These are phyloP conservation scores for Tricholaema leucomelas DNA, from an alignment of 2,113 vertebrate species.

Conservation along the genomic window DNA sequence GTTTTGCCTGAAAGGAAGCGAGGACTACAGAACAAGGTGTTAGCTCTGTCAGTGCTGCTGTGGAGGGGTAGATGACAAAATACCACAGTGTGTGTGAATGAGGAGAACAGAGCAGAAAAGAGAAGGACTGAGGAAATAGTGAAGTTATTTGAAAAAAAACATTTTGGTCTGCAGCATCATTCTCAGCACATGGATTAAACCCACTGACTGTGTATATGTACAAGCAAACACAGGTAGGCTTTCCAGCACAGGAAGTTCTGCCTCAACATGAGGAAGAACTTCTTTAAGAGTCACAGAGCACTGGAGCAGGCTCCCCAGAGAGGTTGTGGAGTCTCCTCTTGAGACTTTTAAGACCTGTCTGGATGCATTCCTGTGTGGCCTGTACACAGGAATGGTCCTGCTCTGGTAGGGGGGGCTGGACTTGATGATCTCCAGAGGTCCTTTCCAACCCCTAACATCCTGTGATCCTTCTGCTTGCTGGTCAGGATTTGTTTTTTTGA, in stretches of 20 bases:
- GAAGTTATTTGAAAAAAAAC: neutral
- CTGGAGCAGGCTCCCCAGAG: too few relatives aligned
- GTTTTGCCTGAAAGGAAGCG: neutral
- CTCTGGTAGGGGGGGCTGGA: too few relatives aligned
- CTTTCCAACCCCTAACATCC: too few relatives aligned
- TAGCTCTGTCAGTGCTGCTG: neutral
- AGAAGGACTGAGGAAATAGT: neutral
- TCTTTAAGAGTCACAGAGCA: too few relatives aligned
- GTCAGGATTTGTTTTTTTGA: neutral
- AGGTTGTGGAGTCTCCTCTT: too few relatives aligned
- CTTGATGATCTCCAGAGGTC: too few relatives aligned
- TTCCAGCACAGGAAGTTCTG: neutral
- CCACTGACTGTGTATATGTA: neutral
- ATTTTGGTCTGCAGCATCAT: neutral
- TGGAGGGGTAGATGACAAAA: neutral
- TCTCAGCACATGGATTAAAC: neutral
- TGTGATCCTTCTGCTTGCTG: neutral
- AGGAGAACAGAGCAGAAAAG: neutral
- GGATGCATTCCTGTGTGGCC: too few relatives aligned
- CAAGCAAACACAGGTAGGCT: neutral
- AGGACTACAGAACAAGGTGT: neutral
- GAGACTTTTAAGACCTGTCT: too few relatives aligned
- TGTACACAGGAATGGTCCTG: too few relatives aligned
- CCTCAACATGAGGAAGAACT: too few relatives aligned
- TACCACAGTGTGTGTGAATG: neutral